phyloP scores from a whole-genome alignment of 2,888 invertebrate genomes.

The Eubasilissa splendida region DNA sequence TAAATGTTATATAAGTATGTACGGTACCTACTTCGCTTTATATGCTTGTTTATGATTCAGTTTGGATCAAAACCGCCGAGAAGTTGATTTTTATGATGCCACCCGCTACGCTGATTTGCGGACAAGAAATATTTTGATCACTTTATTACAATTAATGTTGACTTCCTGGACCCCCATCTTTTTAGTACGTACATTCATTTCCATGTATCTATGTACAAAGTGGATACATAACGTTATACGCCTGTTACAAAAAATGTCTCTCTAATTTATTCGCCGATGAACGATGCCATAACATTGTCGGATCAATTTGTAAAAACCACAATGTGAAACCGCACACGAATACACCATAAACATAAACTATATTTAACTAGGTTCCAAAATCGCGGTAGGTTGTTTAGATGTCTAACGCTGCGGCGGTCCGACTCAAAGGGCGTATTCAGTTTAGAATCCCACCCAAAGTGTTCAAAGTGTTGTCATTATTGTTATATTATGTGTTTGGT shows the following conservation, averaged over 20 bases:
- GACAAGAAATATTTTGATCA: not conserved
- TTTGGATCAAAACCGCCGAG: no score
- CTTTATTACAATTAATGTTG: not conserved
- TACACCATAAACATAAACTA: slow-evolving; percentile 13
- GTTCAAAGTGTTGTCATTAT: slow-evolving; percentile 42
- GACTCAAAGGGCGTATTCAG: slow-evolving; percentile 5
- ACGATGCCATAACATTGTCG: slow-evolving; percentile 40
- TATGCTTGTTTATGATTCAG: no score
- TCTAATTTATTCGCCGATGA: slow-evolving; percentile 26
- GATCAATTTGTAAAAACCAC: slow-evolving; percentile 47
- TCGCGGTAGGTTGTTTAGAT: slow-evolving; percentile 24
- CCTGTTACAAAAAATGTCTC: not conserved
- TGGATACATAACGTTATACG: not conserved
- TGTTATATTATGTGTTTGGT: slow-evolving; percentile 38
- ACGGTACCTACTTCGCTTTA: no score
- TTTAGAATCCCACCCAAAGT: slow-evolving; percentile 49
- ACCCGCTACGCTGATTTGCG: not conserved
- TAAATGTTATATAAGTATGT: no score
- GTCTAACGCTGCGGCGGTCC: slow-evolving; percentile 15
- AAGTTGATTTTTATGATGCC: no score
- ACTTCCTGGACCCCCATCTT: not conserved
- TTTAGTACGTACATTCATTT: no score
- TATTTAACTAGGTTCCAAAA: slow-evolving; percentile 32
- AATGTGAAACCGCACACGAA: slow-evolving; percentile 38
- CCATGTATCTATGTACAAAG: not conserved